A percentile compares a stretch with the other conserved stretches of the same genome.
Conservation (phyloP, 2,797 vertebrate genomes). For the Rhynchotus rufescens region DNA sequence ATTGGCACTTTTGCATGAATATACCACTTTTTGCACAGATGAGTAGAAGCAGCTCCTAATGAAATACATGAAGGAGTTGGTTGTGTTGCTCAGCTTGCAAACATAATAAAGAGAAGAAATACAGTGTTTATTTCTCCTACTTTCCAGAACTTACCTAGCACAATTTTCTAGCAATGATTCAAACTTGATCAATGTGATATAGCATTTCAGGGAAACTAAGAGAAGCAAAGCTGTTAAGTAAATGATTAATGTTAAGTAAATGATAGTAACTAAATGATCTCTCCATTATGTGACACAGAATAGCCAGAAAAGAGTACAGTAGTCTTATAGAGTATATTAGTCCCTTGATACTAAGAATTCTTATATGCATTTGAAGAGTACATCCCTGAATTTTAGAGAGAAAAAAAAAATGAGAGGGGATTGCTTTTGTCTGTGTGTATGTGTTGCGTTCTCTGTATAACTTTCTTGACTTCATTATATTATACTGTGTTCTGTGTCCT, state of each 20-base stretch:
- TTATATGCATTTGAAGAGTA: neutral
- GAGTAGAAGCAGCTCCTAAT: neutral
- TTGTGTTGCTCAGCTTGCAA: neutral
- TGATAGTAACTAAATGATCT: too few relatives aligned
- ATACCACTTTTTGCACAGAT: neutral
- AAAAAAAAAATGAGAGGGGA: neutral
- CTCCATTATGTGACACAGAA: neutral
- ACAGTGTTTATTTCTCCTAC: neutral
- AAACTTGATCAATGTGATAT: too few relatives aligned
- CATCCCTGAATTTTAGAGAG: neutral
- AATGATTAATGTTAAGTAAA: neutral
- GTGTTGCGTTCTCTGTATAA: neutral
- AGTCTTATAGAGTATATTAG: neutral
- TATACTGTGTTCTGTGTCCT: neutral
- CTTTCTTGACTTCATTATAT: neutral
- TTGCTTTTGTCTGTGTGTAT: fast-evolving
- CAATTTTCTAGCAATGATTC: neutral
- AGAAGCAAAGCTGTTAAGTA: neutral
- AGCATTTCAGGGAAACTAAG: neutral
- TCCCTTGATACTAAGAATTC: neutral
- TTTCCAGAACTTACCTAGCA: neutral
- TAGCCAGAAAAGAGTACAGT: neutral
- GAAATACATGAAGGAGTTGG: neutral
- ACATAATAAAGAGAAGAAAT: neutral
- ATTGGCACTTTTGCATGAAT: neutral